Evolutionary conservation across 53 echinoderm and acorn worm genomes (phyloP).

Genomic region (Echinarachnius parma): DNA sequence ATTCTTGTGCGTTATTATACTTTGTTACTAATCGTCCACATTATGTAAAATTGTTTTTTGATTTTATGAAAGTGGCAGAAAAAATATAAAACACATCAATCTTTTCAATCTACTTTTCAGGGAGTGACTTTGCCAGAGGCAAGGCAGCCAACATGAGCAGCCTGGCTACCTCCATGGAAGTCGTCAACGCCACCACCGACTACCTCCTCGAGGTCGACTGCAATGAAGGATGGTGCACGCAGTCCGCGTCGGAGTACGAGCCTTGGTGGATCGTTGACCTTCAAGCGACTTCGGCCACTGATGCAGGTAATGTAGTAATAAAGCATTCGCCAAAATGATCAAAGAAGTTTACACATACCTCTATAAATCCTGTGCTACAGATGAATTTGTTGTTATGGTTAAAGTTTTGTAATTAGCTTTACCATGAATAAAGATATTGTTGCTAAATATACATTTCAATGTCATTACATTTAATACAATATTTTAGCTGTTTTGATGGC

Average conservation of each 20-base stretch:
- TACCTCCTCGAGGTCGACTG: conserved; percentile 43
- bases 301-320: conserved; percentile 57
- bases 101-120: conserved; percentile 10
- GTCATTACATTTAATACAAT: too few species aligned
- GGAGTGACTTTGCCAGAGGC: conserved; percentile 50
- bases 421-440: too few species aligned
- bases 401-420: too few species aligned
- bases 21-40: too few species aligned
- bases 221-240: conserved; percentile 39
- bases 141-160: conserved; percentile 59
- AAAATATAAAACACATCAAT: neutral
- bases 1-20: too few species aligned
- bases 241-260: conserved; percentile 53
- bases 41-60: neutral
- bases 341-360: too few species aligned
- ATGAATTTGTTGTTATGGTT: too few species aligned
- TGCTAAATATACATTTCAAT: too few species aligned
- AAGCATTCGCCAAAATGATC: too few species aligned
- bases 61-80: neutral
- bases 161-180: conserved; percentile 7
- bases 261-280: conserved; percentile 68
- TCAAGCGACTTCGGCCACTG: conserved; percentile 9
- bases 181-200: conserved; percentile 34
- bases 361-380: too few species aligned
- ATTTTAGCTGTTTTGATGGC: too few species aligned